A percentile compares a stretch with the other conserved stretches of the same genome.
Conservation (phyloP, 2,888 invertebrate species). For the Drosophila ustulata region DNA sequence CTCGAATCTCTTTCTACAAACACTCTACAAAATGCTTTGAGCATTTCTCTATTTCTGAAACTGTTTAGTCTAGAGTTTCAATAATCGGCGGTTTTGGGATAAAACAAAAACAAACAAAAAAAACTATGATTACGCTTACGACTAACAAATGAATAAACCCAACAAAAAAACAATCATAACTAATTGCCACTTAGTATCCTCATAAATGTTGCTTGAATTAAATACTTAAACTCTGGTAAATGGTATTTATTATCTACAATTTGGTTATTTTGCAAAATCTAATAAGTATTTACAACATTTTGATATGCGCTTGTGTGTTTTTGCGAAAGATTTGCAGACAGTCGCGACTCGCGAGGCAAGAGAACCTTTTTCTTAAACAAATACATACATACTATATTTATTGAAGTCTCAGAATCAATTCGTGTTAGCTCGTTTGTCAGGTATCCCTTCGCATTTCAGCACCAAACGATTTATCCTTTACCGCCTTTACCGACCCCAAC, state of each 20-base stretch:
- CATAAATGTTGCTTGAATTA: constrained; percentile 51
- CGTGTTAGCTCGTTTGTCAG: background rate
- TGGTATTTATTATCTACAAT: constrained; percentile 56
- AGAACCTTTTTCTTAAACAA: too few relatives aligned
- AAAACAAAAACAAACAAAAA: constrained; percentile 10
- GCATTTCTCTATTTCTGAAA: constrained; percentile 45
- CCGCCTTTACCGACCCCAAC: background rate
- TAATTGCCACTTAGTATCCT: constrained; percentile 49
- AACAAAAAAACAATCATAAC: constrained; percentile 37
- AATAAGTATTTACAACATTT: constrained; percentile 49
- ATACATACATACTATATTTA: too few relatives aligned
- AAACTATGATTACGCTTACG: constrained; percentile 32
- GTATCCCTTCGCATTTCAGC: constrained; percentile 1
- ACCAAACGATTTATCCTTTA: constrained; percentile 1
- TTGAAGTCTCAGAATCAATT: too few relatives aligned
- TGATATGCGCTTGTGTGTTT: constrained; percentile 74
- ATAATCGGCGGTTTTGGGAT: constrained; percentile 59
- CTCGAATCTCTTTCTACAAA: constrained; percentile 43
- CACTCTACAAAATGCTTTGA: constrained; percentile 45
- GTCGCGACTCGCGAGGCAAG: constrained; percentile 17
- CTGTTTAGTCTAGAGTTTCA: constrained; percentile 46
- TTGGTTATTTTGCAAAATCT: constrained; percentile 76
- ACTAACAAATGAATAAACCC: constrained; percentile 47
- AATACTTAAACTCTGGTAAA: constrained; percentile 55
- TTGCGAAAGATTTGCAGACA: constrained; percentile 67